Base-by-base conservation (phyloP, 2,797 vertebrate genomes). In the Macrochelys suwanniensis region DNA sequence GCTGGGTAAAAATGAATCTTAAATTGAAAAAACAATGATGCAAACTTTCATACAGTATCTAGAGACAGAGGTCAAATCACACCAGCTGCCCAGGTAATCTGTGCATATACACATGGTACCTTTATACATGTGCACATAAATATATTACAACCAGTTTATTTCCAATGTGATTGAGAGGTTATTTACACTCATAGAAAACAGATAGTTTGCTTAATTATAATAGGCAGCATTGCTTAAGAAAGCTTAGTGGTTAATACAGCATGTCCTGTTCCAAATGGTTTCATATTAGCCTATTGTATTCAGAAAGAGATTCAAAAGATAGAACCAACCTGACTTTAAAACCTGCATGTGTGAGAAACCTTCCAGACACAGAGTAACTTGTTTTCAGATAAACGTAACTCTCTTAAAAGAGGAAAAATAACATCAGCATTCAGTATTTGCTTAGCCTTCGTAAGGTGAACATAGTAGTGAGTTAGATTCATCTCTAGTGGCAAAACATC, bases 211-310 rank as follows among this genome's bases (percentile, higher is more conserved):
- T 92, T 54, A 91, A 92, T 82, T 96, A 96, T 95, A 94, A 84
- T 54, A 57, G 82, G 77, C 89, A 80, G 28, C 21, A 49, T 85
- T 0, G 0, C 80, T 97, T 95, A 86, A 94, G 89, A 95, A 94
- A 91, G 71, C 80, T 96, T 86, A 93, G 82, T 56, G 71, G 94
- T 65, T 94, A 78, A 10, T 78, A 77, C 91, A 94, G 93, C 86
- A 80, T 5, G 47, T 59, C 50, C 80, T 92, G 7, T 94, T 95
- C 86, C 92, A 96, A 95, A 96, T 42, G 85, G 84, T 85, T 96
- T 97, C 81, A 37, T 53, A 90, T 94, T 82, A 96, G 85, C 80
- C 94, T 96, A 90, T 94, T 57, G 84, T 87, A 82, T 91, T 97
- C 92, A 95, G 87, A 95, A 96, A 92, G 85, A 86, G 84, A 85